These are phyloP conservation scores for Pongo abelii DNA, from an alignment of 2,113 vertebrate genomes.

Conservation along the genomic window DNA sequence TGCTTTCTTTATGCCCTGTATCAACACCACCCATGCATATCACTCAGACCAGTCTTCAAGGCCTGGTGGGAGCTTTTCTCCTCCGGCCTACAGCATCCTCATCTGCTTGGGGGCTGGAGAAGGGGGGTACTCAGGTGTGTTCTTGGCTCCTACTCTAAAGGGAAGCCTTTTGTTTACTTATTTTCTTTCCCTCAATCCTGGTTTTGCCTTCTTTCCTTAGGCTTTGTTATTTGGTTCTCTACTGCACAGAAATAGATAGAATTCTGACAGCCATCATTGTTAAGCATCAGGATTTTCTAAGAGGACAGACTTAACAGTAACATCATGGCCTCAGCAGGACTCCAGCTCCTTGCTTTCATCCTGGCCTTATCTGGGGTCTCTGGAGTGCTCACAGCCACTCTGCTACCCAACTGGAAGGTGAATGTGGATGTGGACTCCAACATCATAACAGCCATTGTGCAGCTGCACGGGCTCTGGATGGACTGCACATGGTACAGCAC, in stretches of 20 bases:
- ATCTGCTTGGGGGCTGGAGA: conserved; percentile 48
- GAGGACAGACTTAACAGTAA: conserved; percentile 68
- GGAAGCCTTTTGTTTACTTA: conserved; percentile 62
- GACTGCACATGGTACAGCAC: conserved; percentile 99
- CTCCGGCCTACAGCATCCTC: conserved; percentile 26
- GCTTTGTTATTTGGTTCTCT: conserved; percentile 65
- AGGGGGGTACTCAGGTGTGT: background rate
- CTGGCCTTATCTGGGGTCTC: conserved; percentile 91
- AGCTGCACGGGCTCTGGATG: conserved; percentile 98
- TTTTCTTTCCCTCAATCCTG: conserved; percentile 33
- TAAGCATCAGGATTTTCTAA: conserved; percentile 60
- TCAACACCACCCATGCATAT: rapidly evolving
- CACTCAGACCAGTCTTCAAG: too few species aligned
- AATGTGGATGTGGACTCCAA: conserved; percentile 91
- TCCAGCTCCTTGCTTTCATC: conserved; percentile 95
- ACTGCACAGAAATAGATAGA: conserved; percentile 77
- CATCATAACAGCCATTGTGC: conserved; percentile 93
- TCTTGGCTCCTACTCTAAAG: conserved; percentile 59
- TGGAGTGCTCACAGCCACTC: conserved; percentile 91
- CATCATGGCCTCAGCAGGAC: conserved; percentile 90
- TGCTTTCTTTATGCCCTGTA: background rate
- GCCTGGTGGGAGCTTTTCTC: background rate
- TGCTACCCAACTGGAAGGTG: conserved; percentile 97
- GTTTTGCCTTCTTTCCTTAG: conserved; percentile 57
- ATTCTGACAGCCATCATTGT: conserved; percentile 75